These are phyloP conservation scores for Stenolophus ochropezus DNA, from an alignment of 2,888 invertebrate genomes.

Conservation along the genomic window DNA sequence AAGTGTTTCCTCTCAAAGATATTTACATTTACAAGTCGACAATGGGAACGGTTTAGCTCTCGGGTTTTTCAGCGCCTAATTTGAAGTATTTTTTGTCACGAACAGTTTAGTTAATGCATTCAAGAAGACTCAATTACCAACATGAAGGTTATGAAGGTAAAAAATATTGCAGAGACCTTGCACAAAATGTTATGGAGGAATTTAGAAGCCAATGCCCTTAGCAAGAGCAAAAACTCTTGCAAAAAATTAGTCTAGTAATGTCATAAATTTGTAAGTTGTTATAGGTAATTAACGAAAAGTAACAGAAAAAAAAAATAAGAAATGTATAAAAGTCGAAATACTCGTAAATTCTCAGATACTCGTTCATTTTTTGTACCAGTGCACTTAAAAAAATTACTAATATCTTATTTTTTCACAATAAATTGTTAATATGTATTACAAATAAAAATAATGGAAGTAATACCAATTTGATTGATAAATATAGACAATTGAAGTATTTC, in stretches of 20 bases:
- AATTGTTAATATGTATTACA: no score
- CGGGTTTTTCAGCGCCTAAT: slow-evolving; percentile 1
- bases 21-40: slow-evolving; percentile 1
- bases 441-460: no score
- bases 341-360: background rate
- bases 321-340: background rate
- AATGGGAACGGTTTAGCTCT: background rate
- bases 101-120: background rate
- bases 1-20: background rate
- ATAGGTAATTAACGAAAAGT: background rate
- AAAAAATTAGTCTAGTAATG: background rate
- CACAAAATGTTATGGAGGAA: slow-evolving; percentile 6
- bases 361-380: no score
- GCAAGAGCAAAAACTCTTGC: background rate
- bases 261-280: background rate
- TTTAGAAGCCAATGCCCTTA: slow-evolving; percentile 8
- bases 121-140: slow-evolving; percentile 18
- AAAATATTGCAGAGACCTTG: slow-evolving; percentile 15
- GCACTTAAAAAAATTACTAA: no score
- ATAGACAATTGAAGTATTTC: no score
- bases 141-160: slow-evolving; percentile 19
- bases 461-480: no score
- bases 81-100: slow-evolving; percentile 36
- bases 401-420: no score
- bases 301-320: background rate